Base-by-base conservation (phyloP, 1,140 invertebrate species). In the Eulimnadia texana region DNA sequence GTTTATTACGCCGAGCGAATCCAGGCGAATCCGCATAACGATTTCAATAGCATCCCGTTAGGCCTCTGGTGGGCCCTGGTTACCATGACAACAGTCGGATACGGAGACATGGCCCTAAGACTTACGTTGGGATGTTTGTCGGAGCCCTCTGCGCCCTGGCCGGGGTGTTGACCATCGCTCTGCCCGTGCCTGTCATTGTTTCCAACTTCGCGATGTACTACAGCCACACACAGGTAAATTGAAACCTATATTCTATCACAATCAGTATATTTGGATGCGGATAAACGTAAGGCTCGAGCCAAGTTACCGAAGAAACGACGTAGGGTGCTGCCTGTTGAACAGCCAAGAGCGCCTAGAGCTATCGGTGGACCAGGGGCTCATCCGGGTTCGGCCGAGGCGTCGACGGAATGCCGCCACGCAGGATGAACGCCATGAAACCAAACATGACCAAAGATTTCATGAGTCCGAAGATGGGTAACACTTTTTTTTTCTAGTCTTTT, bases 191-290 rank as follows among this genome's bases (percentile, higher is more conserved):
- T 67, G 93, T 97, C 71, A 98, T 98, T 70, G 93, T 97, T 66
- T 94, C 92, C 74, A 97, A 98, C 78, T 98, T 98, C 77, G 91
- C 93, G 70, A 96, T 96, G 89, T 98, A 96, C 78, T 97, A 98
- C 77, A 93, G 90, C 68, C 91, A 95, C 77, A 95, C 91, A 67
- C 87, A 90, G 72, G 76, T 76, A 68, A 67, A 63, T 66, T 9
- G n/a, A n/a, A n/a, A n/a, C n/a, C n/a, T n/a, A n/a, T n/a, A n/a
- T 42, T 23, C 42, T 24, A 56, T 64, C 33, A 25, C 20, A 24
- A 23, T 60, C 24, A 20, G n/a, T 56, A 9, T 29, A 19, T 1
- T 53, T 13, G 52, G 13, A 11, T 19, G 11, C 52, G 11, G 11
- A 49, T 49, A 53, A 53, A 16, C 20, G 23, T 53, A n/a, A 84